Conservation (phyloP, 2,113 vertebrate species). For the Zosterops japonicus region DNA sequence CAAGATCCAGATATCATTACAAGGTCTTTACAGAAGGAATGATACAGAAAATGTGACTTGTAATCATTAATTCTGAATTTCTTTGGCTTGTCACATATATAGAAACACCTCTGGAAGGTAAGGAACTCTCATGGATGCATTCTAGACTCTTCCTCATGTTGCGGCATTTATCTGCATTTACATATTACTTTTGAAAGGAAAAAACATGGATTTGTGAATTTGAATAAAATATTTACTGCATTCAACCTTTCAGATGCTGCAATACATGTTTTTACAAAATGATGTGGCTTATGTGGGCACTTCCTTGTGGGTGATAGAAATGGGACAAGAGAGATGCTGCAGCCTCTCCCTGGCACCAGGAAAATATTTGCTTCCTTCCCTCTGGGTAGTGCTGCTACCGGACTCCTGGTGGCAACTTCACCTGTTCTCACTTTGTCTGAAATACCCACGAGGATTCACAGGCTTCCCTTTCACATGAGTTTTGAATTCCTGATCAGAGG, state of each 20-base stretch:
- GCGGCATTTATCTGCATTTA: background rate
- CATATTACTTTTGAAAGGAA: background rate
- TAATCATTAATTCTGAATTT: background rate
- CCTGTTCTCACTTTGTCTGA: background rate
- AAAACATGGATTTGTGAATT: background rate
- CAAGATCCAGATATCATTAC: background rate
- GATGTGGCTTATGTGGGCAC: background rate
- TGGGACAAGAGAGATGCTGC: background rate
- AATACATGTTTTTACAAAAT: background rate
- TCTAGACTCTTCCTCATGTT: background rate
- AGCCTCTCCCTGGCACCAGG: background rate
- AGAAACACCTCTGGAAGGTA: background rate
- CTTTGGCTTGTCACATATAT: background rate
- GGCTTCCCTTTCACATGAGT: background rate
- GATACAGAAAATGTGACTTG: background rate
- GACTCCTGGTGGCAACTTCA: background rate
- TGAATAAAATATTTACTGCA: background rate
- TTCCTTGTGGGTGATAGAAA: background rate
- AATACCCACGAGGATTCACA: background rate
- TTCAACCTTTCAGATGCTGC: background rate
- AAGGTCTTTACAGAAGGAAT: background rate
- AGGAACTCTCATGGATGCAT: background rate
- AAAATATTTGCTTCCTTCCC: background rate
- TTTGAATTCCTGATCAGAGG: background rate
- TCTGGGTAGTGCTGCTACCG: fast-evolving